phyloP scores from a whole-genome alignment of 2,113 vertebrate genomes.

The Erpornis zantholeuca region DNA sequence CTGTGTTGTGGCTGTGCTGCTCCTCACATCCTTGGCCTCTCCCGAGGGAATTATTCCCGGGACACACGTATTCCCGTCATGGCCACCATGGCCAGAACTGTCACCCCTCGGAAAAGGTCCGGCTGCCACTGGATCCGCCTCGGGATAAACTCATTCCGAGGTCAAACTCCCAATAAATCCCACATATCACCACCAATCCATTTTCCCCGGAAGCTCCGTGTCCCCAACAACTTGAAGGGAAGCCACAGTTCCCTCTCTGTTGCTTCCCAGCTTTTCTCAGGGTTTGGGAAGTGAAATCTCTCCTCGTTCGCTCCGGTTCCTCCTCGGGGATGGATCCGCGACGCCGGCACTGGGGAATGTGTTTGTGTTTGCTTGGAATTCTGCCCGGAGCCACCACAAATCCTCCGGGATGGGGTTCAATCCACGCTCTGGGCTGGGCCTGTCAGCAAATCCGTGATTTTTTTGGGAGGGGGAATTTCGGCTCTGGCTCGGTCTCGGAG shows the following conservation, averaged over 20 bases:
- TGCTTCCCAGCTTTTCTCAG: accelerated
- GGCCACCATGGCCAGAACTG: background rate
- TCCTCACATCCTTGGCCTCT: background rate
- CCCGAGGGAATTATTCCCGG: background rate
- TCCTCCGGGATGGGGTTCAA: constrained; percentile 2
- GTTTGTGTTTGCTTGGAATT: background rate
- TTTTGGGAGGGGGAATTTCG: background rate
- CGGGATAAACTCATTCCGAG: background rate
- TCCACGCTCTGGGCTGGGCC: background rate
- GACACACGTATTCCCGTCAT: background rate
- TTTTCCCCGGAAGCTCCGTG: background rate
- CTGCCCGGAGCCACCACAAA: background rate
- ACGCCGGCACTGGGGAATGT: background rate
- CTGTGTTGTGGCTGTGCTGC: accelerated
- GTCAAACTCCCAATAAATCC: background rate
- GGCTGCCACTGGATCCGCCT: accelerated
- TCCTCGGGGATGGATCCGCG: background rate
- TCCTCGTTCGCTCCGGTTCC: background rate
- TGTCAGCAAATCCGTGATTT: constrained; percentile 11
- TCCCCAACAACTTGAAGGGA: background rate
- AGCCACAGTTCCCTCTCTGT: background rate
- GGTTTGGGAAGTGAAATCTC: background rate
- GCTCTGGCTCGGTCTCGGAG: background rate
- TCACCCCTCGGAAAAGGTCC: background rate
- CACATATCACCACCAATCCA: background rate